Evolutionary conservation across 1,140 invertebrate genomes (phyloP).

Genomic region (Nebria ingens): DNA sequence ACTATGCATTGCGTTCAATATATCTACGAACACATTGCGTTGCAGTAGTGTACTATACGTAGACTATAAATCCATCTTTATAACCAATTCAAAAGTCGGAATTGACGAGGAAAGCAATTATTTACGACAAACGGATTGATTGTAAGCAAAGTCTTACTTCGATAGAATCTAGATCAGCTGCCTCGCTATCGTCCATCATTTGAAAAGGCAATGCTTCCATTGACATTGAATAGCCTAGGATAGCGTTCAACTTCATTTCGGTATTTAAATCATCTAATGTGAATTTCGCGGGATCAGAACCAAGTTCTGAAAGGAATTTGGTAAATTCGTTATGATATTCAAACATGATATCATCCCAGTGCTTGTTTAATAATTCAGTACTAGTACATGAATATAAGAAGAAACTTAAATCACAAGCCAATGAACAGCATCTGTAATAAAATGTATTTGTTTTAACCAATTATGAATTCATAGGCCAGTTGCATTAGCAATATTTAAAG

Average conservation of each 20-base stretch:
- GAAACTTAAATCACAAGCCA: slow-evolving; percentile 49
- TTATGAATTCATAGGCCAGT: no score
- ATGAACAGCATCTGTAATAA: slow-evolving; percentile 37
- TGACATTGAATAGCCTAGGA: slow-evolving; percentile 48
- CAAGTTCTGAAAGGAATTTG: slow-evolving; percentile 42
- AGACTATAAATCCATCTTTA: no score
- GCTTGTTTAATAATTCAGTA: slow-evolving; percentile 40
- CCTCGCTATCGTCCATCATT: slow-evolving; percentile 45
- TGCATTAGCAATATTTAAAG: no score
- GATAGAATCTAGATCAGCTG: slow-evolving; percentile 49
- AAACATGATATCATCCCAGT: slow-evolving; percentile 46
- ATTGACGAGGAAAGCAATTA: no score
- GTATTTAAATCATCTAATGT: slow-evolving; percentile 38
- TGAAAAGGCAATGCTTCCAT: slow-evolving; percentile 51
- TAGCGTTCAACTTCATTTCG: slow-evolving; percentile 49
- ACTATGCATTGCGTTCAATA: no score
- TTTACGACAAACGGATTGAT: slow-evolving; percentile 13
- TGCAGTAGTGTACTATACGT: no score
- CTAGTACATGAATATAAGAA: slow-evolving; percentile 52
- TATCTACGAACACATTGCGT: no score
- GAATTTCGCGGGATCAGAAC: slow-evolving; percentile 49
- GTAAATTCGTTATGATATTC: slow-evolving; percentile 46
- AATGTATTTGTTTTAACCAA: no score
- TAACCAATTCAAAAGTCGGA: no score
- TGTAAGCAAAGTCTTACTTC: slow-evolving; percentile 32